Conservation (phyloP, 2,113 vertebrate genomes). For the Probosciger aterrimus region DNA sequence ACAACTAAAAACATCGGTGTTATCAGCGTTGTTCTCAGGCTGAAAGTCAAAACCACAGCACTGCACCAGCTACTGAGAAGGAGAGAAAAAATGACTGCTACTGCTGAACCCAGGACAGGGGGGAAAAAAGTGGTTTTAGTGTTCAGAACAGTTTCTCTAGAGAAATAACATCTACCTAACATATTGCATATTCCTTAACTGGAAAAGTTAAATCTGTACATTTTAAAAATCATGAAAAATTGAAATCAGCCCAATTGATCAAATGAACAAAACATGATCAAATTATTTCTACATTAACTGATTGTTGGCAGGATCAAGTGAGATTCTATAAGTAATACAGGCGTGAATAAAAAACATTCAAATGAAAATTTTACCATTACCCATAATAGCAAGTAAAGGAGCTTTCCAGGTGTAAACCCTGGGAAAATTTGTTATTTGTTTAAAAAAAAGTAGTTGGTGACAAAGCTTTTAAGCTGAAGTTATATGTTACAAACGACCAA, state of each 20-base stretch:
- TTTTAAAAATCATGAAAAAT: neutral
- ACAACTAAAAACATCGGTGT: too few species aligned
- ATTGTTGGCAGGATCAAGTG: neutral
- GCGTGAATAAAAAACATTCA: neutral
- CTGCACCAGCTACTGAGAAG: too few species aligned
- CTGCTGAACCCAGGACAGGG: too few species aligned
- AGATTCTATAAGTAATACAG: neutral
- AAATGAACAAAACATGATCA: neutral
- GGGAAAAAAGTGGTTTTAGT: fast-evolving
- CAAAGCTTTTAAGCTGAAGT: conserved; percentile 25
- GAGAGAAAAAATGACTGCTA: too few species aligned
- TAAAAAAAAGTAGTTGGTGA: neutral
- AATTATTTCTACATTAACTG: neutral
- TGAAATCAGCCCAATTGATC: neutral
- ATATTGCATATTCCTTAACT: neutral
- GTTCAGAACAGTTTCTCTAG: neutral
- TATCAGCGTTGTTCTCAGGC: too few species aligned
- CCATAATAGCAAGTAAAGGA: neutral
- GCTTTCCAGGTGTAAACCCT: neutral
- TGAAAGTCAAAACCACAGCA: too few species aligned
- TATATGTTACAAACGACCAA: conserved; percentile 19
- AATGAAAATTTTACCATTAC: neutral
- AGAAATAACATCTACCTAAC: neutral
- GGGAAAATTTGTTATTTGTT: neutral
- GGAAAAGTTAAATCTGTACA: neutral